Percentiles rank a stretch among this genome's conserved stretches.
phyloP scores from a whole-genome alignment of 2,888 invertebrate species.

The Pteria penguin region DNA sequence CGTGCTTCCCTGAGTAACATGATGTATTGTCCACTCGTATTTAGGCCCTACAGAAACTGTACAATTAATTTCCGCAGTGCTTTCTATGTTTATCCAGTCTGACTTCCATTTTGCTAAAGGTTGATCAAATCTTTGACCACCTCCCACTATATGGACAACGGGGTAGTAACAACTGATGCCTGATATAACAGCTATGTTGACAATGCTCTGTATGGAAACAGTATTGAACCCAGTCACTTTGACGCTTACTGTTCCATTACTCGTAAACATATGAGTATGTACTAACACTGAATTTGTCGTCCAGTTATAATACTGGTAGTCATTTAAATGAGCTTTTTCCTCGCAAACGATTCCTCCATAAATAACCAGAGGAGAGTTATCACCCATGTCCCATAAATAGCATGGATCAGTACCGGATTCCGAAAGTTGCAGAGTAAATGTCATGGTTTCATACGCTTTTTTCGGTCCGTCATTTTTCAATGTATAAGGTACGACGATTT shows the following conservation, averaged over 20 bases:
- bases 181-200: constrained; percentile 52
- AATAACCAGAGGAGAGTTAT: constrained; percentile 41
- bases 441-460: constrained; percentile 53
- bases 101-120: constrained; percentile 54
- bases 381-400: constrained; percentile 61
- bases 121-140: constrained; percentile 56
- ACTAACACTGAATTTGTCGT: constrained; percentile 20
- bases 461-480: constrained; percentile 61
- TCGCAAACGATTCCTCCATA: constrained; percentile 47
- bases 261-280: constrained; percentile 53
- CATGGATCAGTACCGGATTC: constrained; percentile 59
- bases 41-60: constrained; percentile 50
- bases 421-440: constrained; percentile 51
- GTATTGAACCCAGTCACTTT: constrained; percentile 51
- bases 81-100: constrained; percentile 58
- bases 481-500: constrained; percentile 56
- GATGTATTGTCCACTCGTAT: constrained; percentile 56
- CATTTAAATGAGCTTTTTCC: constrained; percentile 21
- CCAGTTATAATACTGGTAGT: constrained; percentile 34
- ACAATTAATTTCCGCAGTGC: constrained; percentile 62
- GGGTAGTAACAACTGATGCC: constrained; percentile 64
- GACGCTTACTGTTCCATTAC: constrained; percentile 55
- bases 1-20: constrained; percentile 50
- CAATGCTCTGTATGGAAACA: constrained; percentile 52
- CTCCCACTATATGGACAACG: constrained; percentile 59